Evolutionary conservation across 2,113 vertebrate species (phyloP), one percentile per base, ranked within the genome.

Genomic region (Etheostoma cragini): DNA sequence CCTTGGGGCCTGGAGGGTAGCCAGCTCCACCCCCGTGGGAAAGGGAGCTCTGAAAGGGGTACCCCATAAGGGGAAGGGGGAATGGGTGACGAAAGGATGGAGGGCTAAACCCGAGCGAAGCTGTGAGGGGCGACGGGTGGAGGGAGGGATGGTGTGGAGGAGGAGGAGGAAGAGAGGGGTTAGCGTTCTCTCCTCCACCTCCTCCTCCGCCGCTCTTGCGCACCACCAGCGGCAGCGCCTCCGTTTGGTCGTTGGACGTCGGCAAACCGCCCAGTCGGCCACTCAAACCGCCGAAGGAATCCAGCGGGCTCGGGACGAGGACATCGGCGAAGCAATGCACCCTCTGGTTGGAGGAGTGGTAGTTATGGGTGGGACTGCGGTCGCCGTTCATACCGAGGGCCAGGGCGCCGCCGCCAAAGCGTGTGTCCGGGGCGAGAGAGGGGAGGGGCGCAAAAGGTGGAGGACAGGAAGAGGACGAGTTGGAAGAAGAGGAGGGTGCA

Each of bases 51-150:
- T 99, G 98, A 90, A 99, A 99, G 24, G 98, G 97, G 91, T 99
- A 99, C 56, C 98, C 98, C 97, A 99, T 98, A 73, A 99, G 94
- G 52, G 98, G 98, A 8, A 99, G 95, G 0, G 98, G 98, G 76
- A 99, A 98, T 0, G 98, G 98, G 89, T 99, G 98, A 83, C 98
- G 98, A 93, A 99, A 99, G 0, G 98, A 98, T 38, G 98, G 96
- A 6, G 97, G 95, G 92, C 97, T 97, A 75, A 99, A 99, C 74
- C 97, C 97, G 0, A 98, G 87, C 0, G 97, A 96, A 88, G 97
- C 96, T 0, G 97, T 96, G 67, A 98, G 97, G 0, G 97, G 96
- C 33, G 98, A 97, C 65, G 97, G 97, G 90, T 98, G 98, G 85
- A 98, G 95, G 77, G 97, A 96, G 74, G 95, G 93, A 24, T 99